phyloP scores from a whole-genome alignment of 1,140 invertebrate genomes.

The Eriosoma lanigerum region DNA sequence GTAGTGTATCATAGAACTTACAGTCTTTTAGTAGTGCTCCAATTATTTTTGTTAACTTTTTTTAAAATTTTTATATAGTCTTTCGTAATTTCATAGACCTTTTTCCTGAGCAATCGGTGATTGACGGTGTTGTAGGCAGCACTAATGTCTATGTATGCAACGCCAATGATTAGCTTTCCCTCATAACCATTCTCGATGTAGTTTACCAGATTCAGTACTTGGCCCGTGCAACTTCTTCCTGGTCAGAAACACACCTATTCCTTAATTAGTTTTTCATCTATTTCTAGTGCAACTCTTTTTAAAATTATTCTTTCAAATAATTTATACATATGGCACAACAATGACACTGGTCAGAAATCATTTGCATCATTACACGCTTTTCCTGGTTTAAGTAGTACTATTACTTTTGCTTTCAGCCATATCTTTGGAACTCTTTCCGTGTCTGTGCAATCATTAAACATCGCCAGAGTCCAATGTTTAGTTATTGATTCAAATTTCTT shows the following conservation, averaged over 20 bases:
- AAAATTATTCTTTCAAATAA: not conserved
- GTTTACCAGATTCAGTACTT: not conserved
- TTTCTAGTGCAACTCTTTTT: not conserved
- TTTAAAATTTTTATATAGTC: not conserved
- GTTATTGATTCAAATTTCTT: slow-evolving; percentile 16
- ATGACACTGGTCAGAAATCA: no score
- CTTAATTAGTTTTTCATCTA: not conserved
- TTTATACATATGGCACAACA: not conserved
- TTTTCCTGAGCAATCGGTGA: not conserved
- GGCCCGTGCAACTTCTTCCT: not conserved
- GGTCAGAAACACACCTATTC: not conserved
- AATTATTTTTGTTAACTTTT: not conserved
- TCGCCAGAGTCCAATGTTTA: not conserved
- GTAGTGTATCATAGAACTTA: not conserved
- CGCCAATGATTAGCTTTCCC: not conserved
- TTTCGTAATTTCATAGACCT: not conserved
- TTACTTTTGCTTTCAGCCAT: slow-evolving; percentile 37
- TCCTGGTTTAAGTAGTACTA: no score
- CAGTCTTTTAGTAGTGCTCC: not conserved
- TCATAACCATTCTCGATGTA: not conserved
- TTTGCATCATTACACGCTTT: no score
- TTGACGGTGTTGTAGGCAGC: not conserved
- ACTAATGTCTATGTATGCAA: slow-evolving; percentile 2
- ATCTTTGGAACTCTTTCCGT: slow-evolving; percentile 9
- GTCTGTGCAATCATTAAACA: slow-evolving; percentile 37